Conservation (phyloP, 2,113 vertebrate species). For the Proterorhinus semilunaris region DNA sequence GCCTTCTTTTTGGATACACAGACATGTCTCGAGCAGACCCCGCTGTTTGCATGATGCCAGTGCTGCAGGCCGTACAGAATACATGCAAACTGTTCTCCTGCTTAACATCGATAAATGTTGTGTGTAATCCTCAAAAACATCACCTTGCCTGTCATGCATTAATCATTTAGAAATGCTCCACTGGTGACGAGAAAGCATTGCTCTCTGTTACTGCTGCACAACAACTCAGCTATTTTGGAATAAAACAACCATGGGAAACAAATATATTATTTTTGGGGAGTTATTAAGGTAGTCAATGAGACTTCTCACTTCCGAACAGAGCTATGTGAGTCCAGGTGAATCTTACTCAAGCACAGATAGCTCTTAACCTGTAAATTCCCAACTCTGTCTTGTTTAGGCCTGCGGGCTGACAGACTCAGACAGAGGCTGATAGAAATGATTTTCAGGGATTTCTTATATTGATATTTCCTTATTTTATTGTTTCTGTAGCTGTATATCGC, state of each 20-base stretch:
- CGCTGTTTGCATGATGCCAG: slow-evolving; percentile 36
- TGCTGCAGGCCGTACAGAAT: slow-evolving; percentile 52
- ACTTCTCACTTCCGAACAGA: too few species aligned
- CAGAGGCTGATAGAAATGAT: too few species aligned
- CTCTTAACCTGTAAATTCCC: too few species aligned
- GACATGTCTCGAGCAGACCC: slow-evolving; percentile 28
- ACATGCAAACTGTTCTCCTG: slow-evolving; percentile 28
- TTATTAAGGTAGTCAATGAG: neutral
- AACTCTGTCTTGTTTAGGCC: too few species aligned
- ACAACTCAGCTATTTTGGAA: neutral
- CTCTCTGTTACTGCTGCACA: neutral
- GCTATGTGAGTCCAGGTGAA: too few species aligned
- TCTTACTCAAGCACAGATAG: too few species aligned
- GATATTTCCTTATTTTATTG: neutral
- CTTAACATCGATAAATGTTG: slow-evolving; percentile 45
- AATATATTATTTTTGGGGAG: neutral
- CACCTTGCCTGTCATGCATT: slow-evolving; percentile 46
- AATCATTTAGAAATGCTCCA: slow-evolving; percentile 34
- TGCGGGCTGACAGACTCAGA: too few species aligned
- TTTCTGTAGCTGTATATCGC: neutral
- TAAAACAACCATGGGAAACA: neutral
- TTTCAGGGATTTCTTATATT: too few species aligned
- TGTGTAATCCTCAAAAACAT: slow-evolving; percentile 50
- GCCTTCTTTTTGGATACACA: slow-evolving; percentile 39
- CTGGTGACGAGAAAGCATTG: neutral